Evolutionary conservation across 92 coral and sea anemone genomes (phyloP).

Genomic region (Epizoanthus scotinus): DNA sequence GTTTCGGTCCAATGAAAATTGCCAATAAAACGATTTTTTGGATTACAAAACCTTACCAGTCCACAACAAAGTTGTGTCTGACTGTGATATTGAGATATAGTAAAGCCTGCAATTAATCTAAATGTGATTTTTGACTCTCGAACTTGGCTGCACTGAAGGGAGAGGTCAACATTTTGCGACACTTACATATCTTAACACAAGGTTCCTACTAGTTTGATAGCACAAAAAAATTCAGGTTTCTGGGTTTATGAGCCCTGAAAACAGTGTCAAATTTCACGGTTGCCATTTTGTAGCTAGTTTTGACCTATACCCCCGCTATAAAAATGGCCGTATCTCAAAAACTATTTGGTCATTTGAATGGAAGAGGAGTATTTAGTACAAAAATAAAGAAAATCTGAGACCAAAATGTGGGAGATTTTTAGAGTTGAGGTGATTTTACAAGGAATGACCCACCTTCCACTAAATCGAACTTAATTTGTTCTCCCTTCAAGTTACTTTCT

Average conservation of each 20-base stretch:
- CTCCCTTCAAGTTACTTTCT: no score
- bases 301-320: no score
- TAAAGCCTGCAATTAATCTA: no score
- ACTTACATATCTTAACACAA: background rate
- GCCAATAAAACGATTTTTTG: background rate
- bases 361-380: background rate
- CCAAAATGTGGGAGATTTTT: no score
- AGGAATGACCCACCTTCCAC: no score
- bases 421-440: no score
- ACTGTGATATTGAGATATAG: no score
- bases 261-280: background rate
- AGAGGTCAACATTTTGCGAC: no score
- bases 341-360: background rate
- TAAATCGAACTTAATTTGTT: no score
- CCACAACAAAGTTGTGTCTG: background rate
- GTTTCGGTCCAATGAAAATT: background rate
- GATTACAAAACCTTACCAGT: background rate
- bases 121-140: background rate
- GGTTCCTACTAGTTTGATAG: constrained; percentile 1
- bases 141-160: background rate
- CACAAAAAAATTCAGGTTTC: constrained; percentile 5
- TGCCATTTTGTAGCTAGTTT: background rate
- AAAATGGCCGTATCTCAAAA: no score
- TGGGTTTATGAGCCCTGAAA: background rate
- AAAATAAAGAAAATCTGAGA: no score